Evolutionary conservation across 2,113 vertebrate species (phyloP).

Genomic region (Chaenogobius annularis): DNA sequence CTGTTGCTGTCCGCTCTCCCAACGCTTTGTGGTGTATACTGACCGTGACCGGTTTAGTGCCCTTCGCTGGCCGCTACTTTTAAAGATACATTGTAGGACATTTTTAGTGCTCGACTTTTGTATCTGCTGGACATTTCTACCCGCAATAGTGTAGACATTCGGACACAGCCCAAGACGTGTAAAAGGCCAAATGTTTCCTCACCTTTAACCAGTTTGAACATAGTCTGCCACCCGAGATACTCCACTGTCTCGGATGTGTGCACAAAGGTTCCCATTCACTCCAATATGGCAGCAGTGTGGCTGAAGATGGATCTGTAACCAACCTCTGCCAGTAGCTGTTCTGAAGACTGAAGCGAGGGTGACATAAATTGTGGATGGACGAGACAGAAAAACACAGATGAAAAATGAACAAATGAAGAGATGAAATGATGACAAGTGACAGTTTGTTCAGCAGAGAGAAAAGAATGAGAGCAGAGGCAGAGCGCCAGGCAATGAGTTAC

Average conservation of each 20-base stretch:
- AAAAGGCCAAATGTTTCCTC: too few species aligned
- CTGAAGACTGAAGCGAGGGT: neutral
- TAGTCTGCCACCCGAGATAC: constrained; percentile 21
- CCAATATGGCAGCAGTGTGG: neutral
- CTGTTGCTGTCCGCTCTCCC: too few species aligned
- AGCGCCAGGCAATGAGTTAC: neutral
- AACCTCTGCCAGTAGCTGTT: constrained; percentile 24
- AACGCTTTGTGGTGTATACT: too few species aligned
- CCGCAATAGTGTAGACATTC: too few species aligned
- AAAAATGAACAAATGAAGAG: neutral
- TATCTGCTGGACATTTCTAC: too few species aligned
- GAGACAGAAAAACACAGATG: neutral
- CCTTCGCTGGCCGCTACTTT: too few species aligned
- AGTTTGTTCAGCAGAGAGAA: neutral
- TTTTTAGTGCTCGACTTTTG: too few species aligned
- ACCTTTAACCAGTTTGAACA: too few species aligned
- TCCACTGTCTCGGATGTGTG: constrained; percentile 60
- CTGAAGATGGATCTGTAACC: constrained; percentile 26
- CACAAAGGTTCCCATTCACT: neutral
- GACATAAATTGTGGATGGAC: neutral
- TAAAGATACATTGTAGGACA: too few species aligned
- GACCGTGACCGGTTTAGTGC: too few species aligned
- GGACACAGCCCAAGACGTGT: too few species aligned
- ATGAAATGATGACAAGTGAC: neutral
- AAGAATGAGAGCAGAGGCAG: neutral